phyloP scores from a whole-genome alignment of 2,888 invertebrate species.

The Ichneumoninae sp. region DNA sequence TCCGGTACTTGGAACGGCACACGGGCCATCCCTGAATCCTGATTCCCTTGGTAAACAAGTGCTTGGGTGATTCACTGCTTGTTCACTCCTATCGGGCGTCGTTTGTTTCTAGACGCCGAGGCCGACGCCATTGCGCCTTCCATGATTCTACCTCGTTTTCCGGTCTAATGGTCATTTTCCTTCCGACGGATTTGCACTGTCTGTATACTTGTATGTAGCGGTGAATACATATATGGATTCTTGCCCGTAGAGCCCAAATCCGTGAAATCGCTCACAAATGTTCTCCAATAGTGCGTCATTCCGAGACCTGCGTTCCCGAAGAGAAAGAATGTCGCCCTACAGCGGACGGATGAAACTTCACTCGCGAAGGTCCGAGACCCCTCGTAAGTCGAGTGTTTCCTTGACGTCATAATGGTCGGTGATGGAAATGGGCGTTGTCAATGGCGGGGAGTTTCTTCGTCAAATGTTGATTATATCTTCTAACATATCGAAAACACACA shows the following conservation, averaged over 20 bases:
- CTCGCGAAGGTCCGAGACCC: too few relatives aligned
- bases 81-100: conserved; percentile 82
- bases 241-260: not conserved
- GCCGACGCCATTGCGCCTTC: conserved; percentile 77
- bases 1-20: conserved; percentile 76
- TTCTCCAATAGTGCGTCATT: not conserved
- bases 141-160: conserved; percentile 80
- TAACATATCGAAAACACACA: too few relatives aligned
- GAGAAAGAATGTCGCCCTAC: too few relatives aligned
- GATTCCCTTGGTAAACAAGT: conserved; percentile 83
- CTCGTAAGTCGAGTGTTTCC: too few relatives aligned
- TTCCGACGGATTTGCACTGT: conserved; percentile 49
- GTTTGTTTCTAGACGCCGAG: conserved; percentile 81
- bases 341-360: too few relatives aligned
- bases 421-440: not conserved
- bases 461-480: not conserved
- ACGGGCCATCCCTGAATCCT: conserved; percentile 81
- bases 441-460: not conserved
- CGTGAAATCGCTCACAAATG: conserved; percentile 8
- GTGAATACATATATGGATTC: not conserved
- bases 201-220: not conserved
- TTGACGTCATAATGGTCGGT: too few relatives aligned
- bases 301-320: not conserved
- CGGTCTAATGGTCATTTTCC: conserved; percentile 80
- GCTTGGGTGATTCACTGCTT: conserved; percentile 84